Evolutionary conservation across 2,113 vertebrate species (phyloP), one percentile per base, ranked within the genome.

Genomic region (Rhabdornis inornatus): DNA sequence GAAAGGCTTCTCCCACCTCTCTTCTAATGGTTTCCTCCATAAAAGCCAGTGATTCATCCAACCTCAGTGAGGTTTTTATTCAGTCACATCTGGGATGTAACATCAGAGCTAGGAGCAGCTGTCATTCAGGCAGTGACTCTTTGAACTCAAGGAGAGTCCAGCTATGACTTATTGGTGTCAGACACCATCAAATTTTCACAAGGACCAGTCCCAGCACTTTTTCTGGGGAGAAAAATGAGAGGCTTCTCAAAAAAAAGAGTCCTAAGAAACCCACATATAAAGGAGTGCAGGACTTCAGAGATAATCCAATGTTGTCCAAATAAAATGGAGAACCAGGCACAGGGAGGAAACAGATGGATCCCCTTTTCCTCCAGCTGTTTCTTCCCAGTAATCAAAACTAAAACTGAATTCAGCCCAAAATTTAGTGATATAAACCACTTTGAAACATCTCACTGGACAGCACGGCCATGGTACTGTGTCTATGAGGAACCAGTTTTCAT

Each of bases 381-480:
- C 25, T 85, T 82, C 21, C 6, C 35, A 66, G 15, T 8, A 42
- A 74, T 33, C 71, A 39, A 47, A 91, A 53, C 3, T 7, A 40
- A 78, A 50, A 49, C 5, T 30, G 5, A 53, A 60, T 44, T 68
- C 5, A 40, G 3, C 2, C n/a, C 35, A 74, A 65, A 74, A 24
- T 19, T 10, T 15, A 63, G 2, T n/a, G 45, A n/a, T 31, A 22
- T 17, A 21, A 13, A 22, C 10, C 6, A 4, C 18, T 50, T 65
- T 20, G 53, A 59, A 71, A 45, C 3, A 15, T 63, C 25, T 57
- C 30, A 2, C 6, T 25, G 5, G 20, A 20, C 35, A 63, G 1
- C 14, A 27, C 0, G 0, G 8, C 15, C 9, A 5, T 10, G 11
- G 56, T 3, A 31, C 50, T 37, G n/a, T 35, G 50, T 14, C 22